Conservation (phyloP, 2,797 vertebrate species). For the Lycodopsis pacificus region DNA sequence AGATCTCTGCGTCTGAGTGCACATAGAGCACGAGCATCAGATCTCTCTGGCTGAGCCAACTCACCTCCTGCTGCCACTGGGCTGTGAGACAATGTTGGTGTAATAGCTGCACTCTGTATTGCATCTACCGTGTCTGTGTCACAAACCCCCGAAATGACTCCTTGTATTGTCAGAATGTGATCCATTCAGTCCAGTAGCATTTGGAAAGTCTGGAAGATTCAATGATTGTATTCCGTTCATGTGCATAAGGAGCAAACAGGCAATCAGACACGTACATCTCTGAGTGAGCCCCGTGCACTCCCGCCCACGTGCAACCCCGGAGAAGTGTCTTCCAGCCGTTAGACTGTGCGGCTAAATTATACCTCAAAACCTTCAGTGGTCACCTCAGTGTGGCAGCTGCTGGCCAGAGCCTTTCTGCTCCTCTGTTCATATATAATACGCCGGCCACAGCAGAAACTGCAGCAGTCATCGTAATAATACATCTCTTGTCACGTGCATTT, state of each 20-base stretch:
- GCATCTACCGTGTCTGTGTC: not conserved
- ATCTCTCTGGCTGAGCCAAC: not conserved
- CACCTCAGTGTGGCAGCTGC: too few species aligned
- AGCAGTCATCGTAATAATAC: conserved; percentile 5
- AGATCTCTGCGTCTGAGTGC: not conserved
- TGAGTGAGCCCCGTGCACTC: not conserved
- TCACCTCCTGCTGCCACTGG: not conserved
- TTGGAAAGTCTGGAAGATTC: not conserved
- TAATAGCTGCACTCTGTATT: not conserved
- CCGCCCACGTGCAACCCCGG: not conserved
- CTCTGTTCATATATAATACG: too few species aligned
- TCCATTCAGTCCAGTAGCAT: not conserved
- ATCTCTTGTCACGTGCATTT: conserved; percentile 15
- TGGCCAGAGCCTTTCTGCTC: too few species aligned
- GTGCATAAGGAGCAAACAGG: not conserved
- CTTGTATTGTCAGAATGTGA: not conserved
- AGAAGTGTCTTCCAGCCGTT: not conserved
- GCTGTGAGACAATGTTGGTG: not conserved
- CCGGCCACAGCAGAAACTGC: not conserved
- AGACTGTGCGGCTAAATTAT: not conserved
- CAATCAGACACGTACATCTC: not conserved
- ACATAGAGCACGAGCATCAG: not conserved
- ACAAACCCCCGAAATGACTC: not conserved
- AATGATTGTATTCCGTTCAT: not conserved
- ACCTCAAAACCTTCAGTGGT: too few species aligned